A percentile compares a stretch with the other conserved stretches of the same genome.
Evolutionary conservation across 2,113 vertebrate genomes (phyloP).

Genomic region (Ctenomys sociabilis): DNA sequence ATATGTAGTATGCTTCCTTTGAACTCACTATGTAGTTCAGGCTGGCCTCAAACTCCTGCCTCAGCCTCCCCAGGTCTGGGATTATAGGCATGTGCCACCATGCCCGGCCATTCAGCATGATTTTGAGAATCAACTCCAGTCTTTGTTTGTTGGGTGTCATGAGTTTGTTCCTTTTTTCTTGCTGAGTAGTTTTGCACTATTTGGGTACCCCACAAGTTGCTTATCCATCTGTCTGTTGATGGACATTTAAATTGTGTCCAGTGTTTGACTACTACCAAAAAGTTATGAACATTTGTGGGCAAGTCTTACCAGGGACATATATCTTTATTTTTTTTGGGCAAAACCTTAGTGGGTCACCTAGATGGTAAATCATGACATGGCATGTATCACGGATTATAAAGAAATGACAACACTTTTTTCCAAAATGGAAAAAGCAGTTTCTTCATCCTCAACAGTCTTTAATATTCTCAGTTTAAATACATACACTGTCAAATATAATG

Average conservation of each 20-base stretch:
- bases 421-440: conserved; percentile 1
- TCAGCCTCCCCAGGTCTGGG: neutral
- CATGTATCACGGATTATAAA: neutral
- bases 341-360: neutral
- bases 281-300: neutral
- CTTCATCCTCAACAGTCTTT: neutral
- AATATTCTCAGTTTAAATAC: neutral
- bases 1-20: neutral
- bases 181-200: neutral
- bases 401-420: neutral
- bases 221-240: neutral
- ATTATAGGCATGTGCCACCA: neutral
- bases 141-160: neutral
- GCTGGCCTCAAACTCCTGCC: neutral
- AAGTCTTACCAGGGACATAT: neutral
- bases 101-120: neutral
- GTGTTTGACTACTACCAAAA: neutral
- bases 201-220: neutral
- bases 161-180: neutral
- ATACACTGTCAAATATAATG: neutral
- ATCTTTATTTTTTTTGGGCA: conserved; percentile 22
- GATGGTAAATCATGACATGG: neutral
- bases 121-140: conserved; percentile 46
- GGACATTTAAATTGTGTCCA: neutral
- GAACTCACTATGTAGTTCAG: neutral